Conservation (phyloP, 1,140 invertebrate genomes). For the Rhopalosiphum padi region DNA sequence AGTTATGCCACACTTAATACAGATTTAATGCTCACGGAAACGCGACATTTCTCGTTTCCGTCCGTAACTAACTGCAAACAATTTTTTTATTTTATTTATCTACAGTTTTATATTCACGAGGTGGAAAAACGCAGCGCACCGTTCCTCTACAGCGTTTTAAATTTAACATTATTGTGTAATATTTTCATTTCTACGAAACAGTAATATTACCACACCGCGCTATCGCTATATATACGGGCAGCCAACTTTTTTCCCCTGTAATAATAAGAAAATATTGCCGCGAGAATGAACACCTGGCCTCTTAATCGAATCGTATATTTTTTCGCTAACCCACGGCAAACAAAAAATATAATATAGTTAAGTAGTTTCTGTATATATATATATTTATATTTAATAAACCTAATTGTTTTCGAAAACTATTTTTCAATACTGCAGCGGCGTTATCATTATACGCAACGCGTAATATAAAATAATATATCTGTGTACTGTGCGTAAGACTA, state of each 20-base stretch:
- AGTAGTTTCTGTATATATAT: background rate
- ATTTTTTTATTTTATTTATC: constrained; percentile 24
- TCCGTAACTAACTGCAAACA: background rate
- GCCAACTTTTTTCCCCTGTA: background rate
- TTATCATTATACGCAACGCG: background rate
- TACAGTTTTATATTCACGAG: constrained; percentile 42
- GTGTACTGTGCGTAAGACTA: background rate
- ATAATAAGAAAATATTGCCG: constrained; percentile 28
- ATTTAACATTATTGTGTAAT: constrained; percentile 38
- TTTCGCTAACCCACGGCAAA: background rate
- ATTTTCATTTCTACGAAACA: constrained; percentile 39
- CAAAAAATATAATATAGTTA: constrained; percentile 25
- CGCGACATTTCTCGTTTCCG: background rate
- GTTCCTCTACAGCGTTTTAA: background rate
- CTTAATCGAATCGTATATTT: constrained; percentile 41
- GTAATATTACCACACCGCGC: constrained; percentile 13
- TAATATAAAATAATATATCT: background rate
- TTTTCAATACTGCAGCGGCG: background rate
- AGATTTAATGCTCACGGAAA: constrained; percentile 17
- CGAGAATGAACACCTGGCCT: constrained; percentile 43
- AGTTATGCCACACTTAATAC: constrained; percentile 24
- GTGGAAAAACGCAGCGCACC: constrained; percentile 11
- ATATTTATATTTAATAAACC: constrained; percentile 40
- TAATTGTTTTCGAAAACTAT: constrained; percentile 17
- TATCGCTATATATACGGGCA: background rate